Percentiles rank a stretch among this genome's conserved stretches.
Evolutionary conservation across 2,797 vertebrate genomes (phyloP).

Genomic region (Cygnus olor): DNA sequence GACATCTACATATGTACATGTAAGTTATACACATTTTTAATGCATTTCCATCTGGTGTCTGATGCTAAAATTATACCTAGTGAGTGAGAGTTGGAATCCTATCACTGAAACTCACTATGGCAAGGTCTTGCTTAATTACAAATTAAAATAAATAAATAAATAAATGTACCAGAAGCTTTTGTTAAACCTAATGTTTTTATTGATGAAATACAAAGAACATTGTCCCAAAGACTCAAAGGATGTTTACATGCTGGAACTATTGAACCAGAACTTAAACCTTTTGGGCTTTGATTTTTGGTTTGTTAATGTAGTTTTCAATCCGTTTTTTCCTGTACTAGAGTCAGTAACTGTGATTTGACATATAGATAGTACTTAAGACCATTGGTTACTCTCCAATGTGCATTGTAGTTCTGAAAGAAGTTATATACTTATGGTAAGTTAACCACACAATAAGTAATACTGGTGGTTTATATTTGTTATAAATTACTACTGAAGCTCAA

Average conservation of each 20-base stretch:
- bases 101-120: not conserved
- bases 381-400: not conserved
- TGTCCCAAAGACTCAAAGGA: not conserved
- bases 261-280: not conserved
- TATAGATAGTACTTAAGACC: not conserved
- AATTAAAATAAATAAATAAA: not conserved
- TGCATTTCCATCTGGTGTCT: not conserved
- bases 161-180: not conserved
- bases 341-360: not conserved
- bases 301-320: not conserved
- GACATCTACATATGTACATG: not conserved
- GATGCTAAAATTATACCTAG: not conserved
- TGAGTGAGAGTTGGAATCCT: not conserved
- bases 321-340: not conserved
- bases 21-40: not conserved
- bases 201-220: not conserved
- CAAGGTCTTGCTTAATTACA: not conserved
- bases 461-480: not conserved
- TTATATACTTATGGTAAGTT: not conserved
- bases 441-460: not conserved
- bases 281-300: not conserved
- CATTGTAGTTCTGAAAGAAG: not conserved
- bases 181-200: not conserved
- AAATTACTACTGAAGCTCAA: not conserved
- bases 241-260: not conserved